phyloP scores from a whole-genome alignment of 1,140 invertebrate species.

The Aphelinus atriplicis region DNA sequence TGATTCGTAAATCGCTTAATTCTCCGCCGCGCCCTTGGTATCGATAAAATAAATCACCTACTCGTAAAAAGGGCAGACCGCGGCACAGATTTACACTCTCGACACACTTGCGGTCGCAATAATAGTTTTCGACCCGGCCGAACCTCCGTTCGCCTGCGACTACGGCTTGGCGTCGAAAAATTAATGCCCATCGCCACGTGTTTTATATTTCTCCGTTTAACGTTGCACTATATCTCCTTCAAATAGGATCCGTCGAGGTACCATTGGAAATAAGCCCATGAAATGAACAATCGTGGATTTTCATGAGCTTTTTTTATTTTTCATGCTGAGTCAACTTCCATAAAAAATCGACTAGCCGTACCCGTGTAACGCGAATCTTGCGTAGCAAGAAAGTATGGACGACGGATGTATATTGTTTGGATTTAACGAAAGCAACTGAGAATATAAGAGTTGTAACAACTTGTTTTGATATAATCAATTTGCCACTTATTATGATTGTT shows the following conservation, averaged over 20 bases:
- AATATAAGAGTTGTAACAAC: no score
- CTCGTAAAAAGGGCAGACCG: constrained; percentile 52
- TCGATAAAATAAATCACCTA: constrained; percentile 62
- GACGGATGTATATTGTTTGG: no score
- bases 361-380: no score
- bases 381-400: no score
- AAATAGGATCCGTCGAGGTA: no score
- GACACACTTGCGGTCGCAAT: constrained; percentile 53
- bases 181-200: constrained; percentile 47
- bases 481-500: no score
- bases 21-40: constrained; percentile 44
- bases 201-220: constrained; percentile 63
- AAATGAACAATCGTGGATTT: not conserved
- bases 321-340: constrained; percentile 55
- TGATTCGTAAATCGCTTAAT: constrained; percentile 57
- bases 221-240: constrained; percentile 48
- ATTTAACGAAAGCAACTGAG: no score
- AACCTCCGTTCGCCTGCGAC: constrained; percentile 21
- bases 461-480: no score
- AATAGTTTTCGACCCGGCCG: constrained; percentile 53
- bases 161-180: constrained; percentile 28
- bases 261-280: no score
- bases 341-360: no score
- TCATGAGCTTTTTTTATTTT: constrained; percentile 53
- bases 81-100: constrained; percentile 33